Conservation (phyloP, 2,113 vertebrate genomes). For the Reinhardtius hippoglossoides region DNA sequence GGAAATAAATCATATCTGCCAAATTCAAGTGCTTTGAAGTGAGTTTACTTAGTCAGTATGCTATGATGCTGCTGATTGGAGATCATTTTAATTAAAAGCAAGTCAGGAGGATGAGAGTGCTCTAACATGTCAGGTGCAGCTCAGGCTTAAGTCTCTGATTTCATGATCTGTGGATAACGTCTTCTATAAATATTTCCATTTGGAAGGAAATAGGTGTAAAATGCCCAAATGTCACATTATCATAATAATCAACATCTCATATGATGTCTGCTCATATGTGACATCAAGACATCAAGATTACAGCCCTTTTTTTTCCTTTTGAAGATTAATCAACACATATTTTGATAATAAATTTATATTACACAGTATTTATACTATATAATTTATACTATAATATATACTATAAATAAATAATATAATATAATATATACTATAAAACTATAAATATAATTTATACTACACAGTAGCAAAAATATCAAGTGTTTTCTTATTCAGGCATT, state of each 20-base stretch:
- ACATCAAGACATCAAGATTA: not conserved
- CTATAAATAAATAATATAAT: no score
- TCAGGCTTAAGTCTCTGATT: constrained; percentile 3
- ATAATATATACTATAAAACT: no score
- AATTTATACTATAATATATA: no score
- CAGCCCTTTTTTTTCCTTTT: not conserved
- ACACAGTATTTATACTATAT: no score
- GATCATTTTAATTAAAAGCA: constrained; percentile 24
- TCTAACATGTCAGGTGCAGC: constrained; percentile 34
- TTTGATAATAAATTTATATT: not conserved
- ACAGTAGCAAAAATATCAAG: not conserved
- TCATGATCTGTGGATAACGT: not conserved
- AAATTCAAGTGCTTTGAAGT: constrained; percentile 3
- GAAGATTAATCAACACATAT: not conserved
- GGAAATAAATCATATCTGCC: not conserved
- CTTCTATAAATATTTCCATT: not conserved
- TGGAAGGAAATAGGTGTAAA: not conserved
- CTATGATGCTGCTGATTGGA: not conserved
- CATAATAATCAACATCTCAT: constrained; percentile 6
- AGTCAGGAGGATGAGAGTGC: constrained; percentile 5
- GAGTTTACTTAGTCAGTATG: not conserved
- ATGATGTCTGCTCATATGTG: not conserved
- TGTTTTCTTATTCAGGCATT: not conserved
- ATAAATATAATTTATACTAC: not conserved
- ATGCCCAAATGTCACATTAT: constrained; percentile 29